These are phyloP conservation scores for Lethrus apterus DNA, from an alignment of 1,140 invertebrate species.

Conservation along the genomic window DNA sequence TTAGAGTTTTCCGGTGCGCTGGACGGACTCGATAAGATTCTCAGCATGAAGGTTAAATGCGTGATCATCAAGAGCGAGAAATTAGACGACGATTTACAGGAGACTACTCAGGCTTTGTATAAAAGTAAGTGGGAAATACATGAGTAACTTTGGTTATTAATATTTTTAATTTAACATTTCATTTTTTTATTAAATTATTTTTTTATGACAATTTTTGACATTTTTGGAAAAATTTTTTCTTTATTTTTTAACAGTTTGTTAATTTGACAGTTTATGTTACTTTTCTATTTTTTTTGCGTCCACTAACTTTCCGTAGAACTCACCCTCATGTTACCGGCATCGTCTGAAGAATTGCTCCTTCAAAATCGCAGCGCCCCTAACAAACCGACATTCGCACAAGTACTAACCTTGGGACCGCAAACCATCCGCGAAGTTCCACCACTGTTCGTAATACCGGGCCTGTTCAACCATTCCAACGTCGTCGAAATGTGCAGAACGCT, in stretches of 20 bases:
- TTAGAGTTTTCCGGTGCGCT: slow-evolving; percentile 28
- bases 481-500: slow-evolving; percentile 27
- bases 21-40: slow-evolving; percentile 29
- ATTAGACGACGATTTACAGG: slow-evolving; percentile 26
- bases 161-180: too few species aligned
- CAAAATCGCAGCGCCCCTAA: slow-evolving; percentile 22
- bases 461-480: slow-evolving; percentile 25
- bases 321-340: slow-evolving; percentile 28
- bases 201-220: too few species aligned
- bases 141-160: too few species aligned
- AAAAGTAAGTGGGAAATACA: slow-evolving; percentile 40
- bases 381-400: slow-evolving; percentile 31
- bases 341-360: slow-evolving; percentile 23
- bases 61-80: slow-evolving; percentile 31
- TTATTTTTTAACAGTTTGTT: too few species aligned
- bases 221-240: too few species aligned
- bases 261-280: too few species aligned
- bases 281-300: too few species aligned
- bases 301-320: too few species aligned
- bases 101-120: slow-evolving; percentile 30
- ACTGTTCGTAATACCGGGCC: slow-evolving; percentile 38
- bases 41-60: slow-evolving; percentile 26
- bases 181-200: too few species aligned
- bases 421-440: slow-evolving; percentile 36
- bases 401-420: slow-evolving; percentile 31